Evolutionary conservation across 1,140 invertebrate genomes (phyloP).

Genomic region (Cyclina sinensis): DNA sequence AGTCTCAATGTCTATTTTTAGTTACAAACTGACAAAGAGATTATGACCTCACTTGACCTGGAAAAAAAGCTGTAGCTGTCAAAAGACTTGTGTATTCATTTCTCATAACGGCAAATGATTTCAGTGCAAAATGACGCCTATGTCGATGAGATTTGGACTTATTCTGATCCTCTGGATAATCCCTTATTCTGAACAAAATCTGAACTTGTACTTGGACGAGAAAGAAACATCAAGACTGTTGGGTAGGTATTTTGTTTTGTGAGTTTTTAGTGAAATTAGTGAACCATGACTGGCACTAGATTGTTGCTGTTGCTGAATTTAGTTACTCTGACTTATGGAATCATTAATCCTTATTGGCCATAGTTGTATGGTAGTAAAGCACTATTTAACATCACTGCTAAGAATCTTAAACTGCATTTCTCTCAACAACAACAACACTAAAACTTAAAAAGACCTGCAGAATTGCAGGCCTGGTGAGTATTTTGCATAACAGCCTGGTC

Average conservation of each 20-base stretch:
- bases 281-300: slow-evolving; percentile 35
- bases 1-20: neutral
- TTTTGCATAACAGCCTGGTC: no score
- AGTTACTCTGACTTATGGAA: neutral
- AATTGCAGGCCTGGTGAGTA: no score
- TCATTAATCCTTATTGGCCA: no score
- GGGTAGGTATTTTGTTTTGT: slow-evolving; percentile 54
- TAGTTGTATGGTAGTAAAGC: no score
- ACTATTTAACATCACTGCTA: no score
- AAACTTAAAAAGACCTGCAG: no score
- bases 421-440: no score
- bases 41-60: slow-evolving; percentile 50
- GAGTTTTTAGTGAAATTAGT: slow-evolving; percentile 9
- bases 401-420: no score
- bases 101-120: slow-evolving; percentile 55
- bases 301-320: slow-evolving; percentile 23
- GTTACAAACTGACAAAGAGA: no score
- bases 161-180: slow-evolving; percentile 62
- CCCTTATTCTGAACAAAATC: slow-evolving; percentile 60
- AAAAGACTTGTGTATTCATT: slow-evolving; percentile 48
- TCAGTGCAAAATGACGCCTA: slow-evolving; percentile 63
- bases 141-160: slow-evolving; percentile 58
- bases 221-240: slow-evolving; percentile 58
- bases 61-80: slow-evolving; percentile 54
- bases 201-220: slow-evolving; percentile 62